Evolutionary conservation across 2,888 invertebrate species (phyloP).

Genomic region (Eupeodes luniger): DNA sequence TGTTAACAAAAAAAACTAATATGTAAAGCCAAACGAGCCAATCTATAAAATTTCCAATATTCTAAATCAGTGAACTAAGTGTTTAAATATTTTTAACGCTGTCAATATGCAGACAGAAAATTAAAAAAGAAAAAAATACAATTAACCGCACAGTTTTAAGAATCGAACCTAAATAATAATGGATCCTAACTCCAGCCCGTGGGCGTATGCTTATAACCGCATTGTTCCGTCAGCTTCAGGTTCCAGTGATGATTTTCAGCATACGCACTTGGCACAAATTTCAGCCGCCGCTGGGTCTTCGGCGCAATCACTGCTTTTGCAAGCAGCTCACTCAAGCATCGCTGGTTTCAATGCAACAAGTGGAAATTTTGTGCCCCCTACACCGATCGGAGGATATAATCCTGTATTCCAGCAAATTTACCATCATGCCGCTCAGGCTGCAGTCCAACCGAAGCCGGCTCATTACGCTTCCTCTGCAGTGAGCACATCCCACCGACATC

Average conservation of each 20-base stretch:
- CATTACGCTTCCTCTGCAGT: constrained; percentile 87
- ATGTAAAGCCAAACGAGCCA: neutral
- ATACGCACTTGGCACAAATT: constrained; percentile 88
- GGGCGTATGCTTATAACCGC: constrained; percentile 94
- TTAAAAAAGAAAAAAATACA: neutral
- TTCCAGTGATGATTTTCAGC: constrained; percentile 88
- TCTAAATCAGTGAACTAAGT: neutral
- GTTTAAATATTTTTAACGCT: neutral
- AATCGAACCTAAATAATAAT: constrained; percentile 83
- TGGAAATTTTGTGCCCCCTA: constrained; percentile 88
- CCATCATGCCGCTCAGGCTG: constrained; percentile 88
- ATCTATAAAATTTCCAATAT: neutral
- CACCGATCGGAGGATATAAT: constrained; percentile 90
- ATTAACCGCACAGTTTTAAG: neutral
- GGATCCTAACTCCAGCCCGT: constrained; percentile 94
- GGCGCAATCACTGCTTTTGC: constrained; percentile 88
- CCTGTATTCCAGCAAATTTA: constrained; percentile 93
- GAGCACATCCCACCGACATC: constrained; percentile 89
- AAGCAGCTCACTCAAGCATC: constrained; percentile 87
- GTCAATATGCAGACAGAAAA: constrained; percentile 11
- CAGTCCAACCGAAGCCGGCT: constrained; percentile 87
- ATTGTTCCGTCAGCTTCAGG: constrained; percentile 89
- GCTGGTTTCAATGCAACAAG: constrained; percentile 85
- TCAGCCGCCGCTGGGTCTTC: constrained; percentile 85
- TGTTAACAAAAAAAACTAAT: neutral